Evolutionary conservation across 2,888 invertebrate species (phyloP), one percentile per base, ranked within the genome.

Genomic region (Nomada fucata): DNA sequence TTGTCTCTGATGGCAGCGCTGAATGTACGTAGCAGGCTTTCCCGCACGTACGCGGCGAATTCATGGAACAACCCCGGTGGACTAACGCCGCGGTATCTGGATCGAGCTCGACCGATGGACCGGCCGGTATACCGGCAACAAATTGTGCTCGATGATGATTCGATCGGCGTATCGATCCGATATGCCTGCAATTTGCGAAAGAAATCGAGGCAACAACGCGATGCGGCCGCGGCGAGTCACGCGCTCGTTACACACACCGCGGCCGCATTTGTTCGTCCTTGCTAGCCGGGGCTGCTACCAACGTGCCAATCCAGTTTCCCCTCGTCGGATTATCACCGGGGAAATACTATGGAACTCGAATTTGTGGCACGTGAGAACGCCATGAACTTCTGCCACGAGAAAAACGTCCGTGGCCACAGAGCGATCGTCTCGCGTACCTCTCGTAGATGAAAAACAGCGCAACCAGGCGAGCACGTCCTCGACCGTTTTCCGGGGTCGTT

Each of bases 1-100:
- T 91, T 91, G 90, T 90, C 88, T 85, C 87, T 89, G 88, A 89
- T 84, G 82, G 82, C 83, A 81, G 82, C n/a, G 9, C 84, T 76
- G 81, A 65, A 65, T 29, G 42, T 53, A 67, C 76, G 67, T 20
- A 18, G 13, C 47, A 15, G 76, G 55, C 72, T 72, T 74, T 84
- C 72, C 50, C 74, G 44, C 86, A 84, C 86, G 83, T 86, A 77
- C 80, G 65, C 59, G 67, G 44, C 70, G 60, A 55, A 73, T 68
- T 79, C 20, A 65, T 65, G 53, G 72, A 36, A 47, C 60, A 68
- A 52, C 68, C 53, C 76, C 26, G 26, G 76, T 71, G 73, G 60
- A 64, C 10, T 57, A 52, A 29, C 79, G 11, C 65, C 20, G 57
- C 15, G 47, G 69, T 53, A 86, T 86, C 78, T 83, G 74, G 83